Evolutionary conservation across 2,888 invertebrate genomes (phyloP), one percentile per base, ranked within the genome.

Genomic region (Protonemura montana): DNA sequence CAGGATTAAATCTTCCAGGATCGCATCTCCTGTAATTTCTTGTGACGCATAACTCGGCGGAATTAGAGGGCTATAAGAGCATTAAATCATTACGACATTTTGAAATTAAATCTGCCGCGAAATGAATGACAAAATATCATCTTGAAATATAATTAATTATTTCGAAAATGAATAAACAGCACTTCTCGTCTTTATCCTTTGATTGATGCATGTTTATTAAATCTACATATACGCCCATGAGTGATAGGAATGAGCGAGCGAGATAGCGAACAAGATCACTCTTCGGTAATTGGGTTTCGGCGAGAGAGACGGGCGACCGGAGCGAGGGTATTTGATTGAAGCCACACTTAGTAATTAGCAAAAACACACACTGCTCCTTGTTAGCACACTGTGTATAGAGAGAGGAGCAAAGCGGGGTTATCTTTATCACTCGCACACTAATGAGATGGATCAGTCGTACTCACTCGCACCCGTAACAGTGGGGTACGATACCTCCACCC

Each of bases 341-440:
- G 88, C 88, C 88, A 88, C 88, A 88, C 88, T 88, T 87, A 86
- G 87, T 88, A 88, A 88, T 88, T 88, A 88, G 88, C 81, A 81
- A 81, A 81, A 81, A 81, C 81, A 81, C 81, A 81, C 81, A 81
- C 81, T 27, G n/a, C 30, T 6, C 30, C 81, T 81, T 81, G 81
- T 81, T 81, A 81, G 81, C 28, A 81, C 29, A 27, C 28, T 81
- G 81, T 81, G 26, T 27, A 21, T 21, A 26, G 78, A 6, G 2
- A 59, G 3, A 10, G 21, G 59, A 2, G 59, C 59, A 2, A 21
- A 10, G 16, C 1, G 16, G 16, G 59, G 16, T 21, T 21, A 59
- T 59, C 59, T 59, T 59, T 59, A 59, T 59, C 59, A 59, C 59
- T 59, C 59, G 59, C 13, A 21, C 59, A 59, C 59, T 59, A 59